phyloP scores from a whole-genome alignment of 2,888 invertebrate genomes.

The Pheosia tremula region DNA sequence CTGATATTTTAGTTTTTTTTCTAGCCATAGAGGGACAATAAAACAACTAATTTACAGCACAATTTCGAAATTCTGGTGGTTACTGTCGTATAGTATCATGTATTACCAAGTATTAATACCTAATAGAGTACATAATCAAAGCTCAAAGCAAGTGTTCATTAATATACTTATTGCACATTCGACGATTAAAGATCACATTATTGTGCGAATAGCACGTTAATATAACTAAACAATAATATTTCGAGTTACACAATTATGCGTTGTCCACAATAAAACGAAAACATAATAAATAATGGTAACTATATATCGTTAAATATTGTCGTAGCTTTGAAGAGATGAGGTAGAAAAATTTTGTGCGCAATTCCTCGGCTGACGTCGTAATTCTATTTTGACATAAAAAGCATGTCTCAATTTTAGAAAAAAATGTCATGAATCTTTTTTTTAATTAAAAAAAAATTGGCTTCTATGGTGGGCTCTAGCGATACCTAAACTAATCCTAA shows the following conservation, averaged over 20 bases:
- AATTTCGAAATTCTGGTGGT: slow-evolving; percentile 34
- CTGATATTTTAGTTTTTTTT: background rate
- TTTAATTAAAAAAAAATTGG: slow-evolving; percentile 45
- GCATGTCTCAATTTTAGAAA: slow-evolving; percentile 13
- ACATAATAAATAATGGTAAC: slow-evolving; percentile 49
- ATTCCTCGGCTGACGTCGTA: slow-evolving; percentile 36
- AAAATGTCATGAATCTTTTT: slow-evolving; percentile 36
- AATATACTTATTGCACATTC: slow-evolving; percentile 57
- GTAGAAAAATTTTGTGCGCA: slow-evolving; percentile 54
- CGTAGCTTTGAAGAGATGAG: slow-evolving; percentile 50
- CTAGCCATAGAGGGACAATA: too few species aligned
- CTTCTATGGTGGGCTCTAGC: slow-evolving; percentile 73
- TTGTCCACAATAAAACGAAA: slow-evolving; percentile 37
- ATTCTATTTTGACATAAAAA: too few species aligned
- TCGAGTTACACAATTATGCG: slow-evolving; percentile 35
- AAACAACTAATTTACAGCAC: slow-evolving; percentile 5
- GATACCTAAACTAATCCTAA: slow-evolving; percentile 72
- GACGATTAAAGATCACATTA: slow-evolving; percentile 56
- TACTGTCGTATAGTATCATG: slow-evolving; percentile 31
- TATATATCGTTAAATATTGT: slow-evolving; percentile 37
- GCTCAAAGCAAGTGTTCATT: slow-evolving; percentile 55
- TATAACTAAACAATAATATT: slow-evolving; percentile 43
- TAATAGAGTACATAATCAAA: slow-evolving; percentile 49
- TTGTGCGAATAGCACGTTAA: slow-evolving; percentile 58
- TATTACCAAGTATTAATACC: slow-evolving; percentile 52